Conservation (phyloP, 2,888 invertebrate genomes). For the Aphidius colemani region DNA sequence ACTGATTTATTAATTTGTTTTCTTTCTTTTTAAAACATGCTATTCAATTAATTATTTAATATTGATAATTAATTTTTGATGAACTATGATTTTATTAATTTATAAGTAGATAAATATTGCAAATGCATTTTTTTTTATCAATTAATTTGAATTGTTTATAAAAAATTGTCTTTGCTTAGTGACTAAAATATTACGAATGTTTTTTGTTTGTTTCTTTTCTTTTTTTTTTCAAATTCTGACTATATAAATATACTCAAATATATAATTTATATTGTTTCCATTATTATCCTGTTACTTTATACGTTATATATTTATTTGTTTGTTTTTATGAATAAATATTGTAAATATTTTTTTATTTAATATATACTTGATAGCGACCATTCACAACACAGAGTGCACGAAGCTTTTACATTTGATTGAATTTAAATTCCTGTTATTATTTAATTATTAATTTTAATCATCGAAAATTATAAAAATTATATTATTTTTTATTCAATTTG, state of each 20-base stretch:
- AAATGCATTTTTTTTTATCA: constrained; percentile 37
- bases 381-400: constrained; percentile 62
- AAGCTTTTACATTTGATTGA: constrained; percentile 45
- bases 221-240: constrained; percentile 35
- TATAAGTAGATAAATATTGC: constrained; percentile 37
- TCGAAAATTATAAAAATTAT: constrained; percentile 8
- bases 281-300: constrained; percentile 36
- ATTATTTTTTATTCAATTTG: neutral
- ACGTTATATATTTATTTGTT: constrained; percentile 30
- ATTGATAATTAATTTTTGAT: neutral
- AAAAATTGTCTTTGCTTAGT: constrained; percentile 58
- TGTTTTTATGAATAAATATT: constrained; percentile 31
- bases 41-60: neutral
- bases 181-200: constrained; percentile 57
- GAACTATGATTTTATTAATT: neutral
- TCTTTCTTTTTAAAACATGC: neutral
- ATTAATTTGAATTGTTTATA: constrained; percentile 44
- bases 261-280: constrained; percentile 48
- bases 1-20: neutral
- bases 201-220: constrained; percentile 30
- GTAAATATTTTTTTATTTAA: constrained; percentile 37
- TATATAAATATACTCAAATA: constrained; percentile 53
- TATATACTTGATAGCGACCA: constrained; percentile 39
- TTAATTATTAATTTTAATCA: constrained; percentile 6
- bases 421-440: neutral